A percentile compares a stretch with the other conserved stretches of the same genome.
phyloP scores from a whole-genome alignment of 2,113 vertebrate species.

The Aldabrachelys gigantea region DNA sequence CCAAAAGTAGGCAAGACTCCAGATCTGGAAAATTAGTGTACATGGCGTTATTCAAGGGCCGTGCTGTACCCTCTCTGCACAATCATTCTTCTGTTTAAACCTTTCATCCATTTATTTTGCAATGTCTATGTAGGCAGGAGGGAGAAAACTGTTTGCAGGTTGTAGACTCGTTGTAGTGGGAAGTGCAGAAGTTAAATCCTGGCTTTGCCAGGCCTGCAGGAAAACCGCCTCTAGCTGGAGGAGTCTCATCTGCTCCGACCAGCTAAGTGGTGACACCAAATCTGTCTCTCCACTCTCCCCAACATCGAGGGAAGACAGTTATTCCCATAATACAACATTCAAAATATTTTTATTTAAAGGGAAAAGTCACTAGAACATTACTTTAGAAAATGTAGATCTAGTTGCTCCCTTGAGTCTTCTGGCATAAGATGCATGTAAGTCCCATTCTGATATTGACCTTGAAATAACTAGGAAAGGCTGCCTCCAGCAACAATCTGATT shows the following conservation, averaged over 20 bases:
- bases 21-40: background rate
- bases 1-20: background rate
- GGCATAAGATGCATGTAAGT: accelerated
- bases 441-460: accelerated
- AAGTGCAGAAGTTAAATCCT: background rate
- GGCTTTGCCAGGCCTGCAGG: background rate
- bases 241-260: background rate
- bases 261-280: accelerated
- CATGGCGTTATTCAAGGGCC: background rate
- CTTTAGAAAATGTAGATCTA: background rate
- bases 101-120: background rate
- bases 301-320: background rate
- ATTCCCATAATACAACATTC: background rate
- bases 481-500: background rate
- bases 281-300: background rate
- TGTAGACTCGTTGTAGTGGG: background rate
- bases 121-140: background rate
- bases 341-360: accelerated
- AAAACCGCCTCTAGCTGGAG: background rate
- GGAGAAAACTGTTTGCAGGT: background rate
- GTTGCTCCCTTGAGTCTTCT: background rate
- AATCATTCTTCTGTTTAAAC: background rate
- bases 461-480: background rate
- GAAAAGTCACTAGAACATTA: background rate
- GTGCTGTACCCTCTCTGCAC: background rate